Evolutionary conservation across 2,888 invertebrate species (phyloP).

Genomic region (Parochlus steinenii): DNA sequence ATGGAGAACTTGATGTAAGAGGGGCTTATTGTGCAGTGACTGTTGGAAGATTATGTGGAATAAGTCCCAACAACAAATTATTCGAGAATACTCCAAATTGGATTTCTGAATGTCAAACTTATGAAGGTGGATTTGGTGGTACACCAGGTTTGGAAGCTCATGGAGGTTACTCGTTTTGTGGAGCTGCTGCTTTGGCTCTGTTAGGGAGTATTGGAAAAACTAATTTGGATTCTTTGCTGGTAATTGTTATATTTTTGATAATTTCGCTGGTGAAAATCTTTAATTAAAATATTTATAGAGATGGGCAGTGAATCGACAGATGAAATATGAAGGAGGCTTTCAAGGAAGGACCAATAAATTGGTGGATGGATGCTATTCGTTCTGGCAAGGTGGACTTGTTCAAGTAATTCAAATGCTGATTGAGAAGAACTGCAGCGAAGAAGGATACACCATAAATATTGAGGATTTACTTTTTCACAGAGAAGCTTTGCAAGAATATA

Average conservation of each 20-base stretch:
- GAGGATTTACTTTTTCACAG: slow-evolving; percentile 49
- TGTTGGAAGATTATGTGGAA: slow-evolving; percentile 52
- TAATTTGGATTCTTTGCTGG: slow-evolving; percentile 56
- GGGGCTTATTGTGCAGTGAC: slow-evolving; percentile 94
- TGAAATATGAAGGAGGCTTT: slow-evolving; percentile 91
- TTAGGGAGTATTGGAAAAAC: slow-evolving; percentile 58
- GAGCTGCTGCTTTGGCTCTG: slow-evolving; percentile 73
- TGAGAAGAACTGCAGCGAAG: slow-evolving; percentile 26
- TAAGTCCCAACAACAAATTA: slow-evolving; percentile 33
- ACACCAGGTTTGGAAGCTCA: slow-evolving; percentile 93
- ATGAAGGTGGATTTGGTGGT: slow-evolving; percentile 97
- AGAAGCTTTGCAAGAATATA: slow-evolving; percentile 83
- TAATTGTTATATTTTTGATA: slow-evolving; percentile 20
- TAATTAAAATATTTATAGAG: slow-evolving; percentile 31
- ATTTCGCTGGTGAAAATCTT: neutral
- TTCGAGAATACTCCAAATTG: slow-evolving; percentile 81
- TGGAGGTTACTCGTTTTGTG: slow-evolving; percentile 99
- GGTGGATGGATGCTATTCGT: slow-evolving; percentile 97
- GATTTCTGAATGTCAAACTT: slow-evolving; percentile 91
- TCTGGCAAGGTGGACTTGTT: slow-evolving; percentile 94
- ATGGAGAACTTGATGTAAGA: slow-evolving; percentile 86
- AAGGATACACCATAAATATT: slow-evolving; percentile 8
- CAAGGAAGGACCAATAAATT: slow-evolving; percentile 95
- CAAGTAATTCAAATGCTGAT: slow-evolving; percentile 69
- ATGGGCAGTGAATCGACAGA: slow-evolving; percentile 85